Evolutionary conservation across 2,888 invertebrate species (phyloP).

Genomic region (Ophion obscuratus): DNA sequence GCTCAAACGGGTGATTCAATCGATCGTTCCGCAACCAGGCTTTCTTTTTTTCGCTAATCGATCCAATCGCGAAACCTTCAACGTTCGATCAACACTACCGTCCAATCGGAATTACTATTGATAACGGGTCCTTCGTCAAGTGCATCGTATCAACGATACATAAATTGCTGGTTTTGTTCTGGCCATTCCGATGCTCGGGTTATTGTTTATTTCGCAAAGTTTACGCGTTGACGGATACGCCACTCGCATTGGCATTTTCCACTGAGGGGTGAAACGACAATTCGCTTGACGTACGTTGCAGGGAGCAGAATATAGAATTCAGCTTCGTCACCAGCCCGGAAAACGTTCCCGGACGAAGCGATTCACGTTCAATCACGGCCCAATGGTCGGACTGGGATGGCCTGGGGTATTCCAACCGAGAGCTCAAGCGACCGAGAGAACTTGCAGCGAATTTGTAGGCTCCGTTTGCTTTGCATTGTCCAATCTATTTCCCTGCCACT

Average conservation of each 20-base stretch:
- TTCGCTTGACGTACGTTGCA: conserved; percentile 1
- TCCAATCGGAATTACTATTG: conserved; percentile 17
- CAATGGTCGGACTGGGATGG: conserved; percentile 35
- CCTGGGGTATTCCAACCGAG: conserved; percentile 46
- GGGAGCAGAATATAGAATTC: conserved; percentile 21
- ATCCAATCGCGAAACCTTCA: conserved; percentile 6
- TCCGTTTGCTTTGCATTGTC: conserved; percentile 63
- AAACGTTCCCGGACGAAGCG: conserved; percentile 56
- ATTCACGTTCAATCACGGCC: conserved; percentile 69
- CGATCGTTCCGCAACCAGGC: conserved; percentile 2
- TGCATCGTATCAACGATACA: background rate
- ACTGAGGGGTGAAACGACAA: background rate
- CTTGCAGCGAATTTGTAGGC: conserved; percentile 53
- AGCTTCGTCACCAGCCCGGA: conserved; percentile 60
- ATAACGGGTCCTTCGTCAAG: background rate
- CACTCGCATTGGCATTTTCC: conserved; percentile 17
- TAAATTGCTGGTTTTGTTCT: background rate
- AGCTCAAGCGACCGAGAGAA: conserved; percentile 59
- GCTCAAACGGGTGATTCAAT: background rate
- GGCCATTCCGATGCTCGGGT: background rate
- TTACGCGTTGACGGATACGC: background rate
- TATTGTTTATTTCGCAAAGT: background rate
- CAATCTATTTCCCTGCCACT: conserved; percentile 32
- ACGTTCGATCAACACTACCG: conserved; percentile 26
- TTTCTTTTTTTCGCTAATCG: conserved; percentile 12